Evolutionary conservation across 2,888 invertebrate species (phyloP).

Genomic region (Amphipyra berbera): DNA sequence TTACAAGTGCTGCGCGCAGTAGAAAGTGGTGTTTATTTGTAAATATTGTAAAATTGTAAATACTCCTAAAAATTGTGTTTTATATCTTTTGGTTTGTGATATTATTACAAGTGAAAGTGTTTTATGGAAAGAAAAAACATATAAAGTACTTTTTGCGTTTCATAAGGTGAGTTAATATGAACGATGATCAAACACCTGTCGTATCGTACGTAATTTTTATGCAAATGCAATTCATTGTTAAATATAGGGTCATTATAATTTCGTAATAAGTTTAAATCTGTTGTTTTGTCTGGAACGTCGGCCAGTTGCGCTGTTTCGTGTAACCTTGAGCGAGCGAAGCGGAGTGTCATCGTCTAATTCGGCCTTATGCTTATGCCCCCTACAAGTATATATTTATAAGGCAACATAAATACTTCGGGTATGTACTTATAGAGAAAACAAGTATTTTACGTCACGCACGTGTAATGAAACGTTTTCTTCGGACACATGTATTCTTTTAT

Average conservation of each 20-base stretch:
- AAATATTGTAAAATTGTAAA: constrained; percentile 83
- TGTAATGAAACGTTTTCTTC: constrained; percentile 36
- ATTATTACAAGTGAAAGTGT: constrained; percentile 69
- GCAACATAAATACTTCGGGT: constrained; percentile 41
- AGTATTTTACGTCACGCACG: constrained; percentile 33
- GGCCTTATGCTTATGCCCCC: constrained; percentile 65
- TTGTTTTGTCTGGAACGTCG: constrained; percentile 50
- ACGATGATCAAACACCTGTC: constrained; percentile 61
- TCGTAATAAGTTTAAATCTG: constrained; percentile 56
- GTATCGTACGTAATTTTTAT: constrained; percentile 54
- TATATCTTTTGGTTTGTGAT: constrained; percentile 57
- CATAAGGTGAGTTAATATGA: constrained; percentile 70
- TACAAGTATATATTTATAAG: constrained; percentile 53
- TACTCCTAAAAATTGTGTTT: constrained; percentile 66
- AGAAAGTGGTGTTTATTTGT: constrained; percentile 84
- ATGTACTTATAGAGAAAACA: constrained; percentile 31
- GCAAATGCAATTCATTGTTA: constrained; percentile 60
- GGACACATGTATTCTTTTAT: constrained; percentile 16
- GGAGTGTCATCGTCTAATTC: constrained; percentile 76
- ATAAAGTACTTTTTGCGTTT: constrained; percentile 59
- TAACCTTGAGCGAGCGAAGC: constrained; percentile 73
- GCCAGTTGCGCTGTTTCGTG: constrained; percentile 65
- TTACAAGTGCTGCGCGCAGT: constrained; percentile 73
- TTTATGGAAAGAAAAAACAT: constrained; percentile 71
- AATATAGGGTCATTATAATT: constrained; percentile 51